phyloP scores from a whole-genome alignment of 2,113 vertebrate genomes.

The Amphiprion ocellaris region DNA sequence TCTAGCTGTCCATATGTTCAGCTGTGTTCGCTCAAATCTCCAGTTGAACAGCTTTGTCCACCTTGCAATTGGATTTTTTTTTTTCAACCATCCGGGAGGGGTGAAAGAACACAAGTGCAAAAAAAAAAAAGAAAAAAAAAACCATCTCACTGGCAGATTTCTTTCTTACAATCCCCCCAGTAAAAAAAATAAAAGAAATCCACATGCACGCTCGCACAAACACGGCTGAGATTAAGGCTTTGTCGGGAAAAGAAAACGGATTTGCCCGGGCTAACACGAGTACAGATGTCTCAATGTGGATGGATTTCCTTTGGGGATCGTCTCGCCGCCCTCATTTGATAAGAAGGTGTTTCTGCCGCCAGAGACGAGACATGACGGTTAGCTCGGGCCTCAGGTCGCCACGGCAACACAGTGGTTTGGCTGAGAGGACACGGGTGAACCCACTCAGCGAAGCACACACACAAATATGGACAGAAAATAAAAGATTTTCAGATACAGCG shows the following conservation, averaged over 20 bases:
- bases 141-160: constrained; percentile 68
- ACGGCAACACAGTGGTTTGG: constrained; percentile 56
- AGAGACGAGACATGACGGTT: constrained; percentile 51
- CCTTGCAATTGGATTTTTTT: constrained; percentile 71
- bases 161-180: constrained; percentile 66
- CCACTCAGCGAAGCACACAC: constrained; percentile 27
- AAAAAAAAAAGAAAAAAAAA: constrained; percentile 31
- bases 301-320: constrained; percentile 81
- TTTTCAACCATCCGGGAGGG: constrained; percentile 36
- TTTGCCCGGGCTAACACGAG: constrained; percentile 76
- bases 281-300: constrained; percentile 79
- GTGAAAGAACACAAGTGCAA: constrained; percentile 47
- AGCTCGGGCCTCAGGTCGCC: constrained; percentile 44
- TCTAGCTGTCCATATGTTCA: constrained; percentile 79
- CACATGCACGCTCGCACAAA: constrained; percentile 35
- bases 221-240: constrained; percentile 79
- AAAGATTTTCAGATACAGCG: constrained; percentile 27
- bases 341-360: constrained; percentile 60
- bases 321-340: constrained; percentile 66
- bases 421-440: constrained; percentile 20
- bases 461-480: constrained; percentile 22
- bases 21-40: constrained; percentile 70
- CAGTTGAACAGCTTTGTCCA: constrained; percentile 77
- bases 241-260: constrained; percentile 76
- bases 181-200: background rate